These are phyloP conservation scores for Sebastes aleutianus DNA, from an alignment of 2,797 vertebrate species.

Conservation along the genomic window DNA sequence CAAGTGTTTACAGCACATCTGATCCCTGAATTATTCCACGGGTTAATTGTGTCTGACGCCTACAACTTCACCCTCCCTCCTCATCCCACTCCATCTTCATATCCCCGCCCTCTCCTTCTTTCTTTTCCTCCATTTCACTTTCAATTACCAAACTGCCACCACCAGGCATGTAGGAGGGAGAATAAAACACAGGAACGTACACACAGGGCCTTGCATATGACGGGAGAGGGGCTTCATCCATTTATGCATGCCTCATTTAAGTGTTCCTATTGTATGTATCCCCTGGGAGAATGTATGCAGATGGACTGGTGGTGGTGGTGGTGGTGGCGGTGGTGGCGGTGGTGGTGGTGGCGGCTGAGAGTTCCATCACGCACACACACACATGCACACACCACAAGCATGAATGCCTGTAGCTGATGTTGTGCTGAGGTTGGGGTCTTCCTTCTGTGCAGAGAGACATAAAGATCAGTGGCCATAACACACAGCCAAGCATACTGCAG, in stretches of 20 bases:
- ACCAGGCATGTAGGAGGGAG: conserved; percentile 42
- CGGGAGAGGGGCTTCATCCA: conserved; percentile 59
- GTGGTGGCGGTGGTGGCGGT: neutral
- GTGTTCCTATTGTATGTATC: conserved; percentile 64
- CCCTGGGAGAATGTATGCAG: conserved; percentile 62
- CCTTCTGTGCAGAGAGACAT: conserved; percentile 61
- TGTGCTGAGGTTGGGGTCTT: conserved; percentile 71
- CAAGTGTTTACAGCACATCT: conserved; percentile 48
- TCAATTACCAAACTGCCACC: conserved; percentile 66
- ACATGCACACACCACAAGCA: conserved; percentile 1
- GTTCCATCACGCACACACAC: too few species aligned
- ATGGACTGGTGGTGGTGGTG: conserved; percentile 39
- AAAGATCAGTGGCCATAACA: conserved; percentile 72
- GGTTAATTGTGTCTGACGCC: conserved; percentile 56
- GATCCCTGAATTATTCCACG: conserved; percentile 47
- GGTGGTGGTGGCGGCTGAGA: conserved; percentile 3
- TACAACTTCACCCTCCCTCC: conserved; percentile 34
- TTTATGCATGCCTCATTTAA: conserved; percentile 75
- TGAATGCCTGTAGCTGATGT: conserved; percentile 45
- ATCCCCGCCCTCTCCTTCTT: conserved; percentile 10
- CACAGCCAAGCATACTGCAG: conserved; percentile 72
- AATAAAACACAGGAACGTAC: conserved; percentile 59
- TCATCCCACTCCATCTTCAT: conserved; percentile 22
- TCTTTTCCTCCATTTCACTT: conserved; percentile 47
- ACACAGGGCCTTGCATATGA: conserved; percentile 38